Percentiles rank a stretch among this genome's conserved stretches.
Evolutionary conservation across 2,113 vertebrate species (phyloP).

Genomic region (Caracal caracal): DNA sequence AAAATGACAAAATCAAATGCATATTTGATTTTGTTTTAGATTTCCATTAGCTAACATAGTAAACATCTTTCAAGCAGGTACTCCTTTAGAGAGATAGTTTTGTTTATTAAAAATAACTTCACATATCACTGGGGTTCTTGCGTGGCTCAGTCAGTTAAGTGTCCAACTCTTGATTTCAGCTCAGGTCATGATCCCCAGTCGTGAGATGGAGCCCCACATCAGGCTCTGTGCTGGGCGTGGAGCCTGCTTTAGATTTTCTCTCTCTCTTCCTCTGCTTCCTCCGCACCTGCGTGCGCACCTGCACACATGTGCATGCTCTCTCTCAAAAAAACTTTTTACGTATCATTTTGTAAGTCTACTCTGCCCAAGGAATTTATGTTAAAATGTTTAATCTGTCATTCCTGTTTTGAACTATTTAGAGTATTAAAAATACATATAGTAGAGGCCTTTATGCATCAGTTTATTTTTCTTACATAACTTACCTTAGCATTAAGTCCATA

Average conservation of each 20-base stretch:
- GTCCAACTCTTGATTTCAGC: no score
- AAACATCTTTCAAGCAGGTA: not conserved
- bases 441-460: not conserved
- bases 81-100: not conserved
- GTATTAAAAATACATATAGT: not conserved
- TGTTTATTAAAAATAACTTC: conserved; percentile 32
- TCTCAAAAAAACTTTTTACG: no score
- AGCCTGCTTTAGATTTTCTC: no score
- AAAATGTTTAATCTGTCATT: not conserved
- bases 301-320: no score
- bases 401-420: not conserved
- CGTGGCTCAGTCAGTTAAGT: no score
- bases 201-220: no score
- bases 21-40: conserved; percentile 13
- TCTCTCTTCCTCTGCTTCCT: no score
- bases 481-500: not conserved
- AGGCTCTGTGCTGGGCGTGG: no score
- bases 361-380: not conserved
- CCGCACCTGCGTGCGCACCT: no score
- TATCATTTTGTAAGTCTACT: not conserved
- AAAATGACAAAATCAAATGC: conserved; percentile 24
- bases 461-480: conserved; percentile 24
- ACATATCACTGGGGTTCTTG: no score
- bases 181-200: no score
- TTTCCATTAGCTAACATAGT: not conserved